Evolutionary conservation across 2,888 invertebrate species (phyloP).

Genomic region (Andrena haemorrhoa): DNA sequence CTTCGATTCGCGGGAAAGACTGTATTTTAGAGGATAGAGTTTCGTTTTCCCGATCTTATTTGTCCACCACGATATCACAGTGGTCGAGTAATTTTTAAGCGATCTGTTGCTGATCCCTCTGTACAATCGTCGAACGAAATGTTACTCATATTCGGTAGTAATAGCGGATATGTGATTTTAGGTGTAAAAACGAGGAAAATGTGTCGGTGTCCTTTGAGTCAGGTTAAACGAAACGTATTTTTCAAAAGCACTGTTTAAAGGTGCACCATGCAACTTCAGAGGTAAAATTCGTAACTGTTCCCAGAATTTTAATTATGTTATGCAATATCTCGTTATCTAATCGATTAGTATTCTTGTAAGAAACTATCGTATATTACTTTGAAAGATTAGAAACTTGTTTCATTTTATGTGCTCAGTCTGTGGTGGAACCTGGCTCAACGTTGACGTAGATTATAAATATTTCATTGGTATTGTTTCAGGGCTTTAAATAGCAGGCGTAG

Average conservation of each 20-base stretch:
- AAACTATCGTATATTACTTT: not conserved
- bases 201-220: slow-evolving; percentile 29
- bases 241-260: not conserved
- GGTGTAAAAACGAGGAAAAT: slow-evolving; percentile 30
- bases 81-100: slow-evolving; percentile 48
- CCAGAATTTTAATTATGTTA: not conserved
- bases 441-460: slow-evolving; percentile 37
- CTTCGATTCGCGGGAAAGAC: slow-evolving; percentile 41
- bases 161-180: slow-evolving; percentile 59
- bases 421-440: slow-evolving; percentile 28
- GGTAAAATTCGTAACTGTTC: not conserved
- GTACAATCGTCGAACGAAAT: slow-evolving; percentile 35
- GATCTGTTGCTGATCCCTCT: slow-evolving; percentile 23
- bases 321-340: not conserved
- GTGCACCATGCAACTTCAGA: slow-evolving; percentile 3
- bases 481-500: slow-evolving; percentile 55
- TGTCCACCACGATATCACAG: slow-evolving; percentile 4
- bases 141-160: slow-evolving; percentile 49
- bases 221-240: slow-evolving; percentile 27
- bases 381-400: not conserved
- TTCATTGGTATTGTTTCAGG: slow-evolving; percentile 57
- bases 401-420: not conserved
- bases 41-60: slow-evolving; percentile 22
- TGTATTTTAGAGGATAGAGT: slow-evolving; percentile 38
- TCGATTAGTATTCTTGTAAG: not conserved